These are phyloP conservation scores for Sphecodes monilicornis DNA, from an alignment of 2,888 invertebrate species.

Conservation along the genomic window DNA sequence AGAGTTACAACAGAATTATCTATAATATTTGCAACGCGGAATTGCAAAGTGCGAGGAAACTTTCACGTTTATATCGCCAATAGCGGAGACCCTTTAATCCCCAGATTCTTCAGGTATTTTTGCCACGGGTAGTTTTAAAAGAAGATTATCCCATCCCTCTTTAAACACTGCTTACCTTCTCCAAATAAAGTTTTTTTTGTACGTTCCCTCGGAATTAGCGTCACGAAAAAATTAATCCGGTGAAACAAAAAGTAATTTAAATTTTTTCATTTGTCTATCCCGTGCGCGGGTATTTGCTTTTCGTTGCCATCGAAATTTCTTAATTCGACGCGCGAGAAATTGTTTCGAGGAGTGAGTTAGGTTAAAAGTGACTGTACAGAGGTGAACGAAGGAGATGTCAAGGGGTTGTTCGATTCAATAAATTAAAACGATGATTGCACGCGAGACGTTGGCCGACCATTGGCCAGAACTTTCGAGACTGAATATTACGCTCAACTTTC, in stretches of 20 bases:
- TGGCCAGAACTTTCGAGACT: constrained; percentile 30
- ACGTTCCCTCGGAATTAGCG: not conserved
- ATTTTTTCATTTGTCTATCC: too few species aligned
- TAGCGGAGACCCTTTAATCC: constrained; percentile 9
- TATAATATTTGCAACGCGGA: not conserved
- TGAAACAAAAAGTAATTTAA: not conserved
- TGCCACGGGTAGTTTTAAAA: not conserved
- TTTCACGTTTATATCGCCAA: not conserved
- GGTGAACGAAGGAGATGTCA: not conserved
- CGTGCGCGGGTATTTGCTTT: not conserved
- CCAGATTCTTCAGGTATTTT: constrained; percentile 12
- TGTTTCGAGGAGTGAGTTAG: not conserved
- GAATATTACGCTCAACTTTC: constrained; percentile 39
- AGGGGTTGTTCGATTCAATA: not conserved
- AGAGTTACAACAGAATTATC: too few species aligned
- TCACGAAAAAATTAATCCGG: not conserved
- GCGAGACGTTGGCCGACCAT: constrained; percentile 30
- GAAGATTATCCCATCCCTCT: constrained; percentile 40
- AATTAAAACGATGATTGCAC: not conserved
- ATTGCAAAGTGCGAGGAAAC: not conserved
- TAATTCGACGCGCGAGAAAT: not conserved
- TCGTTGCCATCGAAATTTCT: too few species aligned
- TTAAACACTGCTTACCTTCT: constrained; percentile 1
- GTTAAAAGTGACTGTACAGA: not conserved
- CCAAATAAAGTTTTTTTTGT: not conserved